Evolutionary conservation across 2,797 vertebrate species (phyloP).

Genomic region (Chelonia mydas): DNA sequence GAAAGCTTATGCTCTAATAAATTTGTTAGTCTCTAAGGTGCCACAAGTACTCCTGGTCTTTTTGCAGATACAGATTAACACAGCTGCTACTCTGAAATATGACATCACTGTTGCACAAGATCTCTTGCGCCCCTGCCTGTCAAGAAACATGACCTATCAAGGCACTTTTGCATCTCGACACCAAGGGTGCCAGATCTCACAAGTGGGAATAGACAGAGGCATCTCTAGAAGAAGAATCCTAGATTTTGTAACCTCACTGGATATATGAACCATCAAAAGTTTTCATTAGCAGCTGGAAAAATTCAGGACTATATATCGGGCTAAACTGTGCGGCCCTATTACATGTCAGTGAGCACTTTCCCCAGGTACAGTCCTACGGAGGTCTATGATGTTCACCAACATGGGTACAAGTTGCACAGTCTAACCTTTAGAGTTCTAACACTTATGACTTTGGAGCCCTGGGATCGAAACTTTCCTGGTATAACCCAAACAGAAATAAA

Average conservation of each 20-base stretch:
- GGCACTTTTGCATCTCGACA: not conserved
- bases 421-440: not conserved
- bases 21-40: too few relatives aligned
- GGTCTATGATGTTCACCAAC: not conserved
- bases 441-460: not conserved
- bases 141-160: not conserved
- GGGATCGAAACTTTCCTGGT: not conserved
- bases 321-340: not conserved
- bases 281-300: not conserved
- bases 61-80: too few relatives aligned
- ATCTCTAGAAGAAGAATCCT: not conserved
- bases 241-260: not conserved
- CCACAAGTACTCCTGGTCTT: too few relatives aligned
- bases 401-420: not conserved
- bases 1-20: too few relatives aligned
- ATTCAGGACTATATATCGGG: not conserved
- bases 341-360: not conserved
- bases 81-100: too few relatives aligned
- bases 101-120: not conserved
- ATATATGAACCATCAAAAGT: not conserved
- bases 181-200: not conserved
- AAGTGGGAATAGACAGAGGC: not conserved
- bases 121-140: not conserved
- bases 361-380: not conserved
- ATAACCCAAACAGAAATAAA: not conserved